Conservation (phyloP, 30 jellyfish, hydroid and myxozoan genomes). For the Aurelia aurita complex sp. Pacific region DNA sequence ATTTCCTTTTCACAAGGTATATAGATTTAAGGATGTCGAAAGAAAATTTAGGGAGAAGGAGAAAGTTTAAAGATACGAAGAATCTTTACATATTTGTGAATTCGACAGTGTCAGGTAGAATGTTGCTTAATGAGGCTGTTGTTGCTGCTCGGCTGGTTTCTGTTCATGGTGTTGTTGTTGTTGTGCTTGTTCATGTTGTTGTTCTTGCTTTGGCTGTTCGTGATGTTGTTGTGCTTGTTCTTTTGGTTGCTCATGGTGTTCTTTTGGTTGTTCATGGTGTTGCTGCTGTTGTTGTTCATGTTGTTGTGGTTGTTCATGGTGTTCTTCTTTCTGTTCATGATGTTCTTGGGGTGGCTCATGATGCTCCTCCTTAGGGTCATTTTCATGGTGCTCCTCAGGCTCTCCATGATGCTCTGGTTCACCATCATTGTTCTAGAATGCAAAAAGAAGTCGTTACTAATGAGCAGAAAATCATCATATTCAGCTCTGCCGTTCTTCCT, state of each 20-base stretch:
- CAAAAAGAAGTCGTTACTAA: too few species aligned
- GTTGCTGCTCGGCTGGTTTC: constrained; percentile 13
- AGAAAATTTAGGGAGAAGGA: too few species aligned
- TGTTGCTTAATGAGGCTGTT: too few species aligned
- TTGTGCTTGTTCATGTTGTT: constrained; percentile 19
- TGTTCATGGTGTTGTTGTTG: constrained; percentile 36
- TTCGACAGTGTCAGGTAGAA: too few species aligned
- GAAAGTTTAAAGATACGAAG: too few species aligned
- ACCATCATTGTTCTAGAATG: too few species aligned
- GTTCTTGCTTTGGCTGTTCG: constrained; percentile 52
- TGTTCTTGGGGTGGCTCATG: constrained; percentile 26
- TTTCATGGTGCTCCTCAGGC: constrained; percentile 29
- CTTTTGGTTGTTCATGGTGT: constrained; percentile 45
- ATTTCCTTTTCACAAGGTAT: too few species aligned
- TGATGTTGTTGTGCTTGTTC: constrained; percentile 53
- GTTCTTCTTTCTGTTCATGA: constrained; percentile 28
- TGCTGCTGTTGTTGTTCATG: constrained; percentile 45
- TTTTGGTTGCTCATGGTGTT: constrained; percentile 34
- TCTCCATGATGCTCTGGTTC: background rate
- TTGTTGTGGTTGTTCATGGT: constrained; percentile 24
- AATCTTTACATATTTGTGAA: too few species aligned
- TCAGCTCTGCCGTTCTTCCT: too few species aligned
- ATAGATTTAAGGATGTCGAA: too few species aligned
- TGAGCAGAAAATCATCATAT: too few species aligned
- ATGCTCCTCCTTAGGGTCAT: constrained; percentile 9